Percentiles rank a stretch among this genome's conserved stretches.
phyloP scores from a whole-genome alignment of 2,888 invertebrate genomes.

The Orthonychiurus folsomi region DNA sequence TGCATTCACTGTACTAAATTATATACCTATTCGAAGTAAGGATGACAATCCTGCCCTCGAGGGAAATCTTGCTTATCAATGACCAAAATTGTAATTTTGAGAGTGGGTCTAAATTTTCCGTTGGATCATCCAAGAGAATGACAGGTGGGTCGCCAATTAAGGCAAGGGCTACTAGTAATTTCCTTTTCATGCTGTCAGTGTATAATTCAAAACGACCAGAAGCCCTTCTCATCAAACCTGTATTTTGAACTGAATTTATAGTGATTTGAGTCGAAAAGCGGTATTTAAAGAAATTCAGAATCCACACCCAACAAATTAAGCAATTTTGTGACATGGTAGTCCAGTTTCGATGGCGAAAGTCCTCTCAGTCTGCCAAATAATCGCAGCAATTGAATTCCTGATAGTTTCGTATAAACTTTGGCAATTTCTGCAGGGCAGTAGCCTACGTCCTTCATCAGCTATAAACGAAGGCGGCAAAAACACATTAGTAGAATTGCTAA shows the following conservation, averaged over 20 bases:
- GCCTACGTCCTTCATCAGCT: not conserved
- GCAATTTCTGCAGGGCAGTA: not conserved
- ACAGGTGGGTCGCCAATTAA: not conserved
- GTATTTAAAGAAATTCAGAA: no score
- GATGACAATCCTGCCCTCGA: not conserved
- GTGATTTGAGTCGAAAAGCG: no score
- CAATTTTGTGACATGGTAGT: not conserved
- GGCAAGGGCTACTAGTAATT: not conserved
- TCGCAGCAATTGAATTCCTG: not conserved
- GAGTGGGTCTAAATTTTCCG: not conserved
- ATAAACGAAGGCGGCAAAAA: not conserved
- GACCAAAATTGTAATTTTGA: not conserved
- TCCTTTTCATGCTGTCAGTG: not conserved
- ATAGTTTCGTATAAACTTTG: not conserved
- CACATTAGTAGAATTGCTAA: no score
- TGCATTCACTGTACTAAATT: no score
- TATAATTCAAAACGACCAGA: not conserved
- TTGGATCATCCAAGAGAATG: not conserved
- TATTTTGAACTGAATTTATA: no score
- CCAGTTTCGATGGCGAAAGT: not conserved
- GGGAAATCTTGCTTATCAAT: not conserved
- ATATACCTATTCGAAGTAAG: not conserved
- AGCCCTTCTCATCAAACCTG: not conserved
- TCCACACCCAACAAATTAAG: not conserved
- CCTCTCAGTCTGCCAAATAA: not conserved